phyloP scores from a whole-genome alignment of 2,888 invertebrate species.

The Oscheius myriophilus region DNA sequence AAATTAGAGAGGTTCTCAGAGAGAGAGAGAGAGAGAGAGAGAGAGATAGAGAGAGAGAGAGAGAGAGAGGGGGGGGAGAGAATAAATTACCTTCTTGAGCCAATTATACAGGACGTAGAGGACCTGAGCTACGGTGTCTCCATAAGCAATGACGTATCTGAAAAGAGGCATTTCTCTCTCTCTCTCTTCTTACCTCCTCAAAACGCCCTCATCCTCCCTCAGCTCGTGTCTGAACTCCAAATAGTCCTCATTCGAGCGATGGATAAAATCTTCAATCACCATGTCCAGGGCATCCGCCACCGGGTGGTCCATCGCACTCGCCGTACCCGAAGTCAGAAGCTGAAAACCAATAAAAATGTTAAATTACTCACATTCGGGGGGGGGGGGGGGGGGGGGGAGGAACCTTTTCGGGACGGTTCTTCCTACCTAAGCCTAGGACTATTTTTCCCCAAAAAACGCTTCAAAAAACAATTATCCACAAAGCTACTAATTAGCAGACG shows the following conservation, averaged over 20 bases:
- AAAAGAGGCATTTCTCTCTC: conserved; percentile 4
- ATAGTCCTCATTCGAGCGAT: conserved; percentile 9
- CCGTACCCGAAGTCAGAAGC: conserved; percentile 27
- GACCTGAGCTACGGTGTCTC: conserved; percentile 27
- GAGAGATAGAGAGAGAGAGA: no score
- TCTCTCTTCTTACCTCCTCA: background rate
- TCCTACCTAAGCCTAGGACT: no score
- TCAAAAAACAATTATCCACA: no score
- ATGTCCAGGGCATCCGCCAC: conserved; percentile 27
- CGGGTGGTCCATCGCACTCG: conserved; percentile 29
- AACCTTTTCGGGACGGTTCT: no score
- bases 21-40: no score
- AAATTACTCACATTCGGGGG: no score
- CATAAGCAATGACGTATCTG: conserved; percentile 46
- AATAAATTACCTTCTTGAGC: conserved; percentile 35
- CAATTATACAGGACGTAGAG: conserved; percentile 48
- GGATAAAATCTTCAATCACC: conserved; percentile 33
- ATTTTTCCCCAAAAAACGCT: no score
- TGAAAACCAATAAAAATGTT: conserved; percentile 1
- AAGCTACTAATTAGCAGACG: no score
- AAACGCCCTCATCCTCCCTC: background rate
- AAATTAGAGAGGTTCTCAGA: no score
- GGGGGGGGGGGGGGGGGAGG: no score
- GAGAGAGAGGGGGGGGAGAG: no score
- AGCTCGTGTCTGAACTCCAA: background rate